Conservation (phyloP, 2,797 vertebrate genomes). For the Pangasius larnaudii region DNA sequence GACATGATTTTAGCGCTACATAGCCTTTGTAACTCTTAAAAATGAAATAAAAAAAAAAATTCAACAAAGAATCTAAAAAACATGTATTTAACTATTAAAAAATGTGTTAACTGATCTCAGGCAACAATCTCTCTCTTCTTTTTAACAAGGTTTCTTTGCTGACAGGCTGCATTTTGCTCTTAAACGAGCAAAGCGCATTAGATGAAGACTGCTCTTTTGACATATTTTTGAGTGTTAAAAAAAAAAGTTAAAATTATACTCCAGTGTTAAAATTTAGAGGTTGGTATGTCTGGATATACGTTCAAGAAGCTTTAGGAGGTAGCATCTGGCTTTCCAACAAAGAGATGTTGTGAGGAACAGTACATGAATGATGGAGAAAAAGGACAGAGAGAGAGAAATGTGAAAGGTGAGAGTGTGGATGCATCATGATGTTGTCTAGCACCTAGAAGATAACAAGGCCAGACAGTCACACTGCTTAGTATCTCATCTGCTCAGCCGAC, state of each 20-base stretch:
- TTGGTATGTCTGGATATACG: not conserved
- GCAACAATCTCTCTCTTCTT: not conserved
- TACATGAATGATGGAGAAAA: not conserved
- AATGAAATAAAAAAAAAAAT: not conserved
- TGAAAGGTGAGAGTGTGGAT: slow-evolving; percentile 12
- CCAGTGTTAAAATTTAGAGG: not conserved
- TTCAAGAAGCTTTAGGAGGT: not conserved
- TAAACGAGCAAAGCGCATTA: not conserved
- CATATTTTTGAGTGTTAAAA: not conserved
- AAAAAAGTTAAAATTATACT: not conserved
- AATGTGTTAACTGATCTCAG: not conserved
- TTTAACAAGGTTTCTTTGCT: not conserved
- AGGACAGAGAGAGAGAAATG: not conserved
- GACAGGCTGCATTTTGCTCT: not conserved
- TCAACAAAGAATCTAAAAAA: too few relatives aligned
- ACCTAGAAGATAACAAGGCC: slow-evolving; percentile 8
- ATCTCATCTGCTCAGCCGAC: not conserved
- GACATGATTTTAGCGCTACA: not conserved
- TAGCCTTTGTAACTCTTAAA: not conserved
- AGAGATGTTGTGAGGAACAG: not conserved
- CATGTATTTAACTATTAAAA: not conserved
- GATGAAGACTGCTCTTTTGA: too few relatives aligned
- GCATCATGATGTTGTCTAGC: not conserved
- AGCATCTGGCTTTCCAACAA: not conserved
- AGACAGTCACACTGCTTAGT: not conserved